Conservation (phyloP, 2,797 vertebrate species). For the Cottoperca gobio region DNA sequence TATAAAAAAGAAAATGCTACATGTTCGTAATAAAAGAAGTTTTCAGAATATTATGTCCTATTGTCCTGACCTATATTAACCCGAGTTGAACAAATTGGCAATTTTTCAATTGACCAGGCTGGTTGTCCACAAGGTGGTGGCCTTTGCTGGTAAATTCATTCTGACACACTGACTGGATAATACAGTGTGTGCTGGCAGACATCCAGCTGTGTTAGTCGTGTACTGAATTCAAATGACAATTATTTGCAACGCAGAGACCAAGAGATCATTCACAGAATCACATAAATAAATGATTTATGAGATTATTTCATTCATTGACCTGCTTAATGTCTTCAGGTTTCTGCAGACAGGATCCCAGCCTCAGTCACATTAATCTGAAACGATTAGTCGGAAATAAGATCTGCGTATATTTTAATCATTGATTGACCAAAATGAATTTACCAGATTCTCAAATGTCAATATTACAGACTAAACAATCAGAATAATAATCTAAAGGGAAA, state of each 20-base stretch:
- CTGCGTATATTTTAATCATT: not conserved
- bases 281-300: not conserved
- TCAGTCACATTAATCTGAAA: not conserved
- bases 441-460: not conserved
- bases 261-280: not conserved
- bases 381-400: too few relatives aligned
- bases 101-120: not conserved
- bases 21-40: slow-evolving; percentile 13
- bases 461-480: not conserved
- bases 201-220: not conserved
- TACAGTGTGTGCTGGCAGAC: not conserved
- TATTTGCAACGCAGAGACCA: not conserved
- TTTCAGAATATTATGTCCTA: not conserved
- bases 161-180: not conserved
- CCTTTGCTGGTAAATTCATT: not conserved
- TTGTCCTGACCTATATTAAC: not conserved
- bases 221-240: not conserved
- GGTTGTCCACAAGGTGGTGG: slow-evolving; percentile 55
- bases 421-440: not conserved
- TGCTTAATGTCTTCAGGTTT: not conserved
- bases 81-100: not conserved
- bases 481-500: too few relatives aligned
- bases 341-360: not conserved
- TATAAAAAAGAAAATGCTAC: not conserved
- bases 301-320: not conserved